phyloP scores from a whole-genome alignment of 2,113 vertebrate genomes.

The Chionomys nivalis region DNA sequence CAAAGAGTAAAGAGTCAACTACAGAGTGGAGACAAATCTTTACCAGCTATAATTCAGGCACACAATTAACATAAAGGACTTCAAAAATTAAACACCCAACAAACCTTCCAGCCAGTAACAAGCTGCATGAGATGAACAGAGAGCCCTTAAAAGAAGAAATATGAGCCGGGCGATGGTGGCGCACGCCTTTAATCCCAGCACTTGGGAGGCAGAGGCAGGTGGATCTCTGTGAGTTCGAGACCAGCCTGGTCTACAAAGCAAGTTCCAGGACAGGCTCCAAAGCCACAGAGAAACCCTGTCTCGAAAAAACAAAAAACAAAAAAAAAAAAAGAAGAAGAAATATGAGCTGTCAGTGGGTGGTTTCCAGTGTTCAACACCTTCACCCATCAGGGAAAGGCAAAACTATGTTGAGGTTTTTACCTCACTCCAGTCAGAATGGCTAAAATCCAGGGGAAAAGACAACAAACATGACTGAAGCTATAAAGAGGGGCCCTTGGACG shows the following conservation, averaged over 20 bases:
- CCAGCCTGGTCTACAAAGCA: too few species aligned
- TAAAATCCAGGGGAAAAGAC: not conserved
- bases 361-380: not conserved
- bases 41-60: not conserved
- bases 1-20: not conserved
- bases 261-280: too few species aligned
- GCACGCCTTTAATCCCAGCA: too few species aligned
- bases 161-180: too few species aligned
- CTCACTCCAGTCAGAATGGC: not conserved
- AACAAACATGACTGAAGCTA: not conserved
- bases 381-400: not conserved
- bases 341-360: too few species aligned
- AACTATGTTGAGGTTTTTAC: not conserved
- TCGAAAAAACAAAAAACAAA: too few species aligned
- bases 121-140: not conserved
- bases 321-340: too few species aligned
- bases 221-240: too few species aligned
- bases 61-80: not conserved
- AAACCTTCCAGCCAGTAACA: not conserved
- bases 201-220: too few species aligned
- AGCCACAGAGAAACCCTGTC: too few species aligned
- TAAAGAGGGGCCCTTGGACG: not conserved
- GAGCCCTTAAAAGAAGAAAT: not conserved
- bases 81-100: not conserved
- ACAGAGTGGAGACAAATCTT: not conserved